Evolutionary conservation across 2,797 vertebrate genomes (phyloP).

Genomic region (Pachyuromys duprasi): DNA sequence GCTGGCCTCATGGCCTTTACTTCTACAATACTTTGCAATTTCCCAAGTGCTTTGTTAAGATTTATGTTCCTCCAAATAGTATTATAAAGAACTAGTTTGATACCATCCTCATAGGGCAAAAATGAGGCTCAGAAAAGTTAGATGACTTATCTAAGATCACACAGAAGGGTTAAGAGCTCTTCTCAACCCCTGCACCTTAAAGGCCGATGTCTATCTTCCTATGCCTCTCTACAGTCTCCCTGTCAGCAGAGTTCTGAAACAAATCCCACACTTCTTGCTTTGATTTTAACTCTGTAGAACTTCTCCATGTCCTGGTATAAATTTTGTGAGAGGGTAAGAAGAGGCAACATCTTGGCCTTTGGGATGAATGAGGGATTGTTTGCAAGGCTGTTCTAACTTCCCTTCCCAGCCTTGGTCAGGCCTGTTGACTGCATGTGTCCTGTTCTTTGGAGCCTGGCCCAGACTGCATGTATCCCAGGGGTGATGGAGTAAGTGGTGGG

Average conservation of each 20-base stretch:
- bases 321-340: slow-evolving; percentile 55
- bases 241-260: slow-evolving; percentile 58
- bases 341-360: slow-evolving; percentile 65
- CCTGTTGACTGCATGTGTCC: slow-evolving; percentile 71
- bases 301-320: slow-evolving; percentile 44
- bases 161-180: slow-evolving; percentile 23
- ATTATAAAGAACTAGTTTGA: slow-evolving; percentile 54
- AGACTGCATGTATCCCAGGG: slow-evolving; percentile 32
- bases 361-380: slow-evolving; percentile 62
- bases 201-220: slow-evolving; percentile 63
- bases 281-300: slow-evolving; percentile 37
- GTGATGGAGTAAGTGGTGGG: not conserved
- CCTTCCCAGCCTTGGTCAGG: not conserved
- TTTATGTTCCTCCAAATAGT: slow-evolving; percentile 54
- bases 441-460: slow-evolving; percentile 54
- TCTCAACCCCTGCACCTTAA: slow-evolving; percentile 57
- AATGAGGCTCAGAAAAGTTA: slow-evolving; percentile 50
- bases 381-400: slow-evolving; percentile 77
- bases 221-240: slow-evolving; percentile 10
- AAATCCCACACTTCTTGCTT: slow-evolving; percentile 35
- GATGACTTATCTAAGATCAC: slow-evolving; percentile 46
- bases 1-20: slow-evolving; percentile 50
- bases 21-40: slow-evolving; percentile 57
- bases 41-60: slow-evolving; percentile 60
- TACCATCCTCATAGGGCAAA: slow-evolving; percentile 56